Evolutionary conservation across 2,888 invertebrate species (phyloP), one percentile per base, ranked within the genome.

Genomic region (Drosophila quinaria): DNA sequence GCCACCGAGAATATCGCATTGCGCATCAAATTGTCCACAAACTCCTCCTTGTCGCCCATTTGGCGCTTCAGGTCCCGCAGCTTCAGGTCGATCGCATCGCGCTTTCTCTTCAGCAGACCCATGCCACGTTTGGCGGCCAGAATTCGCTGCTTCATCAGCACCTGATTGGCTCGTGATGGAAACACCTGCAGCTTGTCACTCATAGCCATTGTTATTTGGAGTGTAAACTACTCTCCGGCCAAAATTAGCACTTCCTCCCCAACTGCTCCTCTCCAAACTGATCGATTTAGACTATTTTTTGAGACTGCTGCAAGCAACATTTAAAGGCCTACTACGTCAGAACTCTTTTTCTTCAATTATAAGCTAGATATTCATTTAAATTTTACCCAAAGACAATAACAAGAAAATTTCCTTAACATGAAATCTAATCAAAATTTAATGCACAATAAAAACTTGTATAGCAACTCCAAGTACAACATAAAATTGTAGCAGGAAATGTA

Each of bases 81-180:
- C 68, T 87, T 89, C 50, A 91, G 0, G 13, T 91, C 90, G 42
- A 91, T 84, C 8, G 91, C 91, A 49, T 91, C 91, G 1, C 90
- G 83, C 51, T 91, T 92, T 0, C 90, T 81, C 19, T 90, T 90
- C 1, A 91, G 70, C 17, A 91, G 73, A 41, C 76, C 81, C 10
- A 84, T 78, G 1, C 91, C 92, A 4, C 86, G 83, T n/a, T 78
- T 72, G 1, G 90, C 91, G 1, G 85, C 80, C 4, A 52, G 3
- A 4, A 84, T 75, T 25, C 87, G 86, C 37, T 84, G 83, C 15
- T 83, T 89, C 70, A 91, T 80, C 0, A 87, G 9, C 37, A 91
- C 91, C 11, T 81, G 74, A 62, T 87, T 91, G 54, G 89, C 90
- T 1, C 91, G 85, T 0, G 92, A 91, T 5, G 91, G 91, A 58